Evolutionary conservation across 2,113 vertebrate species (phyloP).

Genomic region (Tachuris rubrigastra): DNA sequence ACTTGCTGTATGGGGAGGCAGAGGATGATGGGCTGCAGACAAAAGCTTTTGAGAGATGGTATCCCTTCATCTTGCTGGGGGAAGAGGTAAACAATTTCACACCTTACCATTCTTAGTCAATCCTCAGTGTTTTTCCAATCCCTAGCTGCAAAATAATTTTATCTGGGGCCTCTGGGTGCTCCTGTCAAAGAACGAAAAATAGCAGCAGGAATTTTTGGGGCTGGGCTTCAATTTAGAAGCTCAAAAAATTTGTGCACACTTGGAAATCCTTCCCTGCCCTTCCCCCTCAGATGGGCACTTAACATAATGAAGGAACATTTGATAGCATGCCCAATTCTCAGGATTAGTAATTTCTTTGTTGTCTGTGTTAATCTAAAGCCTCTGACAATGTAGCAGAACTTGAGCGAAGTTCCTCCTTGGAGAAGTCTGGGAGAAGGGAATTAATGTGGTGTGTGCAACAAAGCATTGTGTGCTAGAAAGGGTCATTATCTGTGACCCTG

Average conservation of each 20-base stretch:
- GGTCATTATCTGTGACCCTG: not conserved
- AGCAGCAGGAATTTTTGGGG: not conserved
- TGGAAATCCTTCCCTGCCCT: not conserved
- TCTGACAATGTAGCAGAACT: not conserved
- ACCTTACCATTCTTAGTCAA: not conserved
- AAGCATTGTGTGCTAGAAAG: not conserved
- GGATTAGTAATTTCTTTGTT: constrained; percentile 4
- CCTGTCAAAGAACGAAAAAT: not conserved
- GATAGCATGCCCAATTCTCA: not conserved
- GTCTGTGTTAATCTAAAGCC: not conserved
- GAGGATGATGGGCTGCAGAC: not conserved
- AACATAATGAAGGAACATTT: not conserved
- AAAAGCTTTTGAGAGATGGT: not conserved
- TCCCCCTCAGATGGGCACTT: not conserved
- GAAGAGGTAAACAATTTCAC: not conserved
- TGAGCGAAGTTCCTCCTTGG: not conserved
- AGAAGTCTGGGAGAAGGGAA: not conserved
- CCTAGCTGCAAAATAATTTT: not conserved
- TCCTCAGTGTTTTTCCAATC: not conserved
- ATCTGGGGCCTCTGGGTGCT: not conserved
- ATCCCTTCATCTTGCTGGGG: not conserved
- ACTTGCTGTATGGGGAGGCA: not conserved
- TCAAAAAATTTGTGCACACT: not conserved
- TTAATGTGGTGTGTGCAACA: not conserved
- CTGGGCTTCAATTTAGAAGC: not conserved